Conservation (phyloP, 2,888 invertebrate species). For the Hydropsyche betteni region DNA sequence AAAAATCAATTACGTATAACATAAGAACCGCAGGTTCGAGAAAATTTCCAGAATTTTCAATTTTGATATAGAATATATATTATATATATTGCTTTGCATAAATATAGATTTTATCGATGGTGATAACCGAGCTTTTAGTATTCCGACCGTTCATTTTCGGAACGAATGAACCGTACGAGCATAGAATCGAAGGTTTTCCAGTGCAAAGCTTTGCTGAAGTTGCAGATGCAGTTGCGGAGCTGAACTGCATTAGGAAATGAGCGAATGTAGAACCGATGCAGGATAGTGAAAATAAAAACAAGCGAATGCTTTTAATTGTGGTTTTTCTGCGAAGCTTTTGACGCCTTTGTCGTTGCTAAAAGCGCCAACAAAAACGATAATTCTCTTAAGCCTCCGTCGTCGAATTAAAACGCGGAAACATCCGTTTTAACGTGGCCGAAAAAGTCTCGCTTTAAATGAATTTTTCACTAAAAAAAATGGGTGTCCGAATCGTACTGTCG, state of each 20-base stretch:
- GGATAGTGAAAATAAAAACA: conserved; percentile 19
- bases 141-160: conserved; percentile 22
- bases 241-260: conserved; percentile 20
- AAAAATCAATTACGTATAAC: too few species aligned
- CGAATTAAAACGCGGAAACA: background rate
- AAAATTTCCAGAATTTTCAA: conserved; percentile 1
- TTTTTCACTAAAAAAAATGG: too few species aligned
- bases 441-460: too few species aligned
- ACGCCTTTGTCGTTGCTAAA: conserved; percentile 1
- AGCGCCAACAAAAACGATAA: conserved; percentile 15
- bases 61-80: background rate
- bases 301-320: conserved; percentile 36
- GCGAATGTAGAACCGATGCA: conserved; percentile 19
- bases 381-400: background rate
- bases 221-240: conserved; percentile 16
- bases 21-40: too few species aligned
- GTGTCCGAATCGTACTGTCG: too few species aligned
- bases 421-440: too few species aligned
- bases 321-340: conserved; percentile 20
- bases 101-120: background rate
- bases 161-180: conserved; percentile 16
- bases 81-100: too few species aligned
- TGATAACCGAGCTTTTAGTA: conserved; percentile 7
- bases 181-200: background rate
- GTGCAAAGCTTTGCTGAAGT: conserved; percentile 20